Evolutionary conservation across 2,888 invertebrate species (phyloP).

Genomic region (Pterobdella sp.): DNA sequence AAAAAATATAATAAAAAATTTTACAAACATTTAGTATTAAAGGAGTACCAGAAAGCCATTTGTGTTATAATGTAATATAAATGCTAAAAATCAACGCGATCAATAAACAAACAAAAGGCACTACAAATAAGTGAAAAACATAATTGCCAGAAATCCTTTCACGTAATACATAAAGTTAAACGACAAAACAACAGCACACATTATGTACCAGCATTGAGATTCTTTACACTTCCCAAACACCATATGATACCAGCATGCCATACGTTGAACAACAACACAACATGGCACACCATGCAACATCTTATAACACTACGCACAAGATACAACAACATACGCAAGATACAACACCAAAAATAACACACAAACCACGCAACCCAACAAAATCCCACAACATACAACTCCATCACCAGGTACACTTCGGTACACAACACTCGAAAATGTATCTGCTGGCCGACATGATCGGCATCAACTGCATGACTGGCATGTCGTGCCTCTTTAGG

Average conservation of each 20-base stretch:
- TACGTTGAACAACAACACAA: not conserved
- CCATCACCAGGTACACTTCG: conserved; percentile 71
- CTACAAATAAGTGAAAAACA: too few species aligned
- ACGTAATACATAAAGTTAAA: too few species aligned
- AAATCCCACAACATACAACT: not conserved
- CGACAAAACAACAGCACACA: not conserved
- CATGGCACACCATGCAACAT: not conserved
- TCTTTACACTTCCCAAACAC: not conserved
- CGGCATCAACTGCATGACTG: conserved; percentile 91
- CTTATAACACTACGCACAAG: too few species aligned
- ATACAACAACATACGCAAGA: not conserved
- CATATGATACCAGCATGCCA: not conserved
- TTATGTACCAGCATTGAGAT: not conserved
- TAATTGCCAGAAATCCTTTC: too few species aligned
- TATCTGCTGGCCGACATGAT: conserved; percentile 85
- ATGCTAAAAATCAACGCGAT: too few species aligned
- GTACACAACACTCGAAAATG: conserved; percentile 89
- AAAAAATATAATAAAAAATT: too few species aligned
- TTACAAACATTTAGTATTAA: too few species aligned
- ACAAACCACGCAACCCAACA: not conserved
- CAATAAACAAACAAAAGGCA: too few species aligned
- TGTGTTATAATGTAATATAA: too few species aligned
- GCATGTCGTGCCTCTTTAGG: conserved; percentile 90
- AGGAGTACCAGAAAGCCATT: too few species aligned
- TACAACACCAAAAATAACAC: not conserved